Evolutionary conservation across 2,888 invertebrate species (phyloP).

Genomic region (Thalpophila matura): DNA sequence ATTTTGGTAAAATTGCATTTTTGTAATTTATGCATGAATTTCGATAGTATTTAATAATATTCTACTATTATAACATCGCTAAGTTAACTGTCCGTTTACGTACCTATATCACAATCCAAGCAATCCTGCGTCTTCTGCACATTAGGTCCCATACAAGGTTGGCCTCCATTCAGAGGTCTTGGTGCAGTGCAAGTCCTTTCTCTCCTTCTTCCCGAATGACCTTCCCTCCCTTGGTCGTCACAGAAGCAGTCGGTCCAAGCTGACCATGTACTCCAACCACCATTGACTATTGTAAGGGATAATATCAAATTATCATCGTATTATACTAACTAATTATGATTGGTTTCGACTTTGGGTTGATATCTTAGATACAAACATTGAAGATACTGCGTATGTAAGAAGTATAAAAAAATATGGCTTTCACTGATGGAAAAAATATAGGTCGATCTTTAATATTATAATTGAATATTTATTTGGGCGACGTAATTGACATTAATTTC

Average conservation of each 20-base stretch:
- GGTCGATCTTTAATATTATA: not conserved
- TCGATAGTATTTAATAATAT: too few relatives aligned
- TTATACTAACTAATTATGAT: too few relatives aligned
- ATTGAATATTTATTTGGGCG: not conserved
- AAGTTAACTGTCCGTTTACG: not conserved
- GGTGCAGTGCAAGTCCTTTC: slow-evolving; percentile 96
- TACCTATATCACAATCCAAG: slow-evolving; percentile 92
- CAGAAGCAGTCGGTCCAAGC: slow-evolving; percentile 97
- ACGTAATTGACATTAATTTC: not conserved
- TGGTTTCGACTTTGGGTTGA: too few relatives aligned
- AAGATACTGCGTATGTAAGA: too few relatives aligned
- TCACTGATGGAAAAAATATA: too few relatives aligned
- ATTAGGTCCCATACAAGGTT: slow-evolving; percentile 95
- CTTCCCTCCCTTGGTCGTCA: slow-evolving; percentile 86
- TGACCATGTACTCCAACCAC: slow-evolving; percentile 98
- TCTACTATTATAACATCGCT: too few relatives aligned
- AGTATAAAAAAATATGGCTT: too few relatives aligned
- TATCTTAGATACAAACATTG: too few relatives aligned
- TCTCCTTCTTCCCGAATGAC: slow-evolving; percentile 94
- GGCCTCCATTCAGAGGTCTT: slow-evolving; percentile 97
- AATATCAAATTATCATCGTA: slow-evolving; percentile 1
- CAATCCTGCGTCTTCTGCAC: slow-evolving; percentile 96
- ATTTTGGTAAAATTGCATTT: too few relatives aligned
- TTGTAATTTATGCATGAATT: too few relatives aligned
- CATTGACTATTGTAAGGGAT: slow-evolving; percentile 93